phyloP scores from a whole-genome alignment of 2,113 vertebrate genomes.

The Pantherophis guttatus region DNA sequence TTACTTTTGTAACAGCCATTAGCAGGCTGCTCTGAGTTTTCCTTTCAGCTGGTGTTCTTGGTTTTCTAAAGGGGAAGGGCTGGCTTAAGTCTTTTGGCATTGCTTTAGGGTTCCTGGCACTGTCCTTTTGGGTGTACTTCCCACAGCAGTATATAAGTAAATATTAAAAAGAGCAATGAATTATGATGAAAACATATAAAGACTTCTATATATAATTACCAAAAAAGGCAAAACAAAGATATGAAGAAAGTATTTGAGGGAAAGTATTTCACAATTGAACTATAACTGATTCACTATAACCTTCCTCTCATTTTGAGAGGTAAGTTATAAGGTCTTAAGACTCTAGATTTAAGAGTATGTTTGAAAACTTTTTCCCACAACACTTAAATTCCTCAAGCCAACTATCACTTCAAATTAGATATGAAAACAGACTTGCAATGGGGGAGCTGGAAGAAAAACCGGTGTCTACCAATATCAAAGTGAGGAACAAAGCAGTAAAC shows the following conservation, averaged over 20 bases:
- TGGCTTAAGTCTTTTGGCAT: no score
- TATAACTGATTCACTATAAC: background rate
- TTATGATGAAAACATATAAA: background rate
- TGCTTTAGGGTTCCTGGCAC: no score
- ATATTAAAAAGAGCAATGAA: background rate
- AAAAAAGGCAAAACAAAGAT: background rate
- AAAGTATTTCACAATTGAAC: background rate
- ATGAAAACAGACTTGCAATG: background rate
- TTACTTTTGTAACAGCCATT: no score
- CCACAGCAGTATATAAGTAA: background rate
- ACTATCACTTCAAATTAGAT: background rate
- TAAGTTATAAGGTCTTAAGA: background rate
- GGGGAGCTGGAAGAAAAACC: background rate
- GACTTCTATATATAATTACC: background rate
- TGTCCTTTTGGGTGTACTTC: no score
- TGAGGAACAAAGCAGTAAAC: background rate
- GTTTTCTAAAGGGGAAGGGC: no score
- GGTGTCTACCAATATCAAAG: background rate
- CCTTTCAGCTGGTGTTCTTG: no score
- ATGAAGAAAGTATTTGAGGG: background rate
- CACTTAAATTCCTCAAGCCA: background rate
- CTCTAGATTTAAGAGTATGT: background rate
- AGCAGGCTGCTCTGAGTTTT: no score
- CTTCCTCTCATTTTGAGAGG: background rate
- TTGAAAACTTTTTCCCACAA: background rate